phyloP scores from a whole-genome alignment of 2,113 vertebrate species.

The Peromyscus polionotus region DNA sequence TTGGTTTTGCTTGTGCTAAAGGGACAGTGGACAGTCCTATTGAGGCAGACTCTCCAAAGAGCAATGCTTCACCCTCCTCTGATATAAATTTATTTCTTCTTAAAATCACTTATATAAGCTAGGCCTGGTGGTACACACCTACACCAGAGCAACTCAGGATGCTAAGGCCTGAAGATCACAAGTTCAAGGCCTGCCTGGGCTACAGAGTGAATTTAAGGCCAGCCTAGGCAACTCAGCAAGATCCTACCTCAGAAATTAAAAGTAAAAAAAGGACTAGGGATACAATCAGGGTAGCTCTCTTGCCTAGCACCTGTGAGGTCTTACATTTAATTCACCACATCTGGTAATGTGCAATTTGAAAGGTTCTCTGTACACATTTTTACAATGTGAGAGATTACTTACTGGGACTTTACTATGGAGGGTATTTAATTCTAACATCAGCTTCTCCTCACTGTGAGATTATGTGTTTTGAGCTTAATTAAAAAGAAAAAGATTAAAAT shows the following conservation, averaged over 20 bases:
- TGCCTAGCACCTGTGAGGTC: not conserved
- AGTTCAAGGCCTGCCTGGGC: not conserved
- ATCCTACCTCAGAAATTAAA: not conserved
- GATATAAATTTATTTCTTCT: constrained; percentile 26
- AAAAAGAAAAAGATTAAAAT: not conserved
- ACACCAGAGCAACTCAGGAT: not conserved
- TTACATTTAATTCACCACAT: not conserved
- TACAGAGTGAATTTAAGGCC: not conserved
- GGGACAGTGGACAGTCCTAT: not conserved
- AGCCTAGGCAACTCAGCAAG: not conserved
- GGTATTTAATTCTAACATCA: not conserved
- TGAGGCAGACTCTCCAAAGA: not conserved
- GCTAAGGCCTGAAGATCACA: too few relatives aligned
- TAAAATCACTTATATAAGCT: not conserved
- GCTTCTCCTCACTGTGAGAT: not conserved
- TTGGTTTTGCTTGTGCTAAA: not conserved
- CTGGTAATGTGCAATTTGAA: not conserved
- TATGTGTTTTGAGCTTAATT: not conserved
- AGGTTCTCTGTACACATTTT: not conserved
- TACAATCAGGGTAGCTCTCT: not conserved
- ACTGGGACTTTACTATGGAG: not conserved
- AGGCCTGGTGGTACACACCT: not conserved
- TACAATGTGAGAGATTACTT: not conserved
- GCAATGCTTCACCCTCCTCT: not conserved
- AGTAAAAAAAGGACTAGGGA: not conserved